Evolutionary conservation across 2,888 invertebrate species (phyloP).

Genomic region (Acronicta alni): DNA sequence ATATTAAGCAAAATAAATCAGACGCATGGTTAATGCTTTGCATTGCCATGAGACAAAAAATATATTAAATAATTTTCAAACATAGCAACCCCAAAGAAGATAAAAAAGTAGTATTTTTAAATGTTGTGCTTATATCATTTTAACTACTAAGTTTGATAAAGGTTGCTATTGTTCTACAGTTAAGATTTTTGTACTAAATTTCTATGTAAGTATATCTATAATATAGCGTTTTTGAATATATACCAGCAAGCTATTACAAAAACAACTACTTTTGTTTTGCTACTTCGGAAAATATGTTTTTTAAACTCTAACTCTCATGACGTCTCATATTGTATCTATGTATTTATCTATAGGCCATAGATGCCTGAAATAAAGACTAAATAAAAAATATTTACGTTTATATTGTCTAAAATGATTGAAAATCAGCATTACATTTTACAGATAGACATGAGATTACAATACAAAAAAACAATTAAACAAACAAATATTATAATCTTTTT

Average conservation of each 20-base stretch:
- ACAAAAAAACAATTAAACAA: too few species aligned
- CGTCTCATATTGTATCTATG: too few species aligned
- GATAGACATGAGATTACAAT: too few species aligned
- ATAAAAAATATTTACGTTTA: too few species aligned
- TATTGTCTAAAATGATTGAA: too few species aligned
- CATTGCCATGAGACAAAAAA: background rate
- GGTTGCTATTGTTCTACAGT: constrained; percentile 4
- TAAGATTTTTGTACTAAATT: constrained; percentile 38
- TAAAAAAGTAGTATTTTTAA: background rate
- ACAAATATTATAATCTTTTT: too few species aligned
- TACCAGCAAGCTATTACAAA: background rate
- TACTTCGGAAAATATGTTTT: too few species aligned
- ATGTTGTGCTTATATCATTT: background rate
- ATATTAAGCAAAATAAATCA: background rate
- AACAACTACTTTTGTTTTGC: too few species aligned
- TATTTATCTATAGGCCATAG: too few species aligned
- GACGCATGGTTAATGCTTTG: background rate
- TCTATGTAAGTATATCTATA: background rate
- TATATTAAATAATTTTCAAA: background rate
- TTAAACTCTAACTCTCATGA: too few species aligned
- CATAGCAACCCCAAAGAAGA: constrained; percentile 3
- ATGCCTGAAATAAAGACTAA: too few species aligned
- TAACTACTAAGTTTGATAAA: constrained; percentile 2
- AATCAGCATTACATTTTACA: too few species aligned
- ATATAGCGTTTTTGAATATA: background rate